These are phyloP conservation scores for Chamaea fasciata DNA, from an alignment of 2,113 vertebrate genomes.

Conservation along the genomic window DNA sequence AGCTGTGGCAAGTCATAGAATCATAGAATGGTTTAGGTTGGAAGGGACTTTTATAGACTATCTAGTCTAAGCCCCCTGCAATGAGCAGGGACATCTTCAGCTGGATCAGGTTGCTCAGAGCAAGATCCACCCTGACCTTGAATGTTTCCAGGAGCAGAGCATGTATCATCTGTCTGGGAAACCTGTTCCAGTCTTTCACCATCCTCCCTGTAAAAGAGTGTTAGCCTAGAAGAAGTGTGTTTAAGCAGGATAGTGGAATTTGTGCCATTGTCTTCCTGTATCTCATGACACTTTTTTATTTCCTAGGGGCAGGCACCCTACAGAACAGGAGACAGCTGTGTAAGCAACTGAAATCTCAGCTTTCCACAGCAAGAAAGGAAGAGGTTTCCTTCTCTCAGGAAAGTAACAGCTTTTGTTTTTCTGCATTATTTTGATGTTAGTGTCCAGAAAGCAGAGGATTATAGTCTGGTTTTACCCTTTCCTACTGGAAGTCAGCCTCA, in stretches of 20 bases:
- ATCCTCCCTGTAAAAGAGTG: background rate
- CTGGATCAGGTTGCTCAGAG: background rate
- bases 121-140: background rate
- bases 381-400: background rate
- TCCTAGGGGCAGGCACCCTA: background rate
- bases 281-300: background rate
- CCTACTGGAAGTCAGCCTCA: background rate
- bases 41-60: background rate
- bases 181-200: background rate
- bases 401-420: background rate
- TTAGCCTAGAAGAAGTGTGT: background rate
- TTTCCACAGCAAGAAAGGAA: background rate
- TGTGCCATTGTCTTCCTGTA: background rate
- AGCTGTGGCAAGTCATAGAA: background rate
- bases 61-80: background rate
- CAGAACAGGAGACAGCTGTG: background rate
- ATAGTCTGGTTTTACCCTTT: background rate
- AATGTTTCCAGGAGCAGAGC: background rate
- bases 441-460: background rate
- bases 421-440: background rate
- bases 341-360: background rate
- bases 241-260: background rate
- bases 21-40: background rate
- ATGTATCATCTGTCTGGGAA: background rate
- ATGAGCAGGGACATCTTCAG: background rate